Evolutionary conservation across 2,797 vertebrate species (phyloP).

Genomic region (Helicolenus hilgendorfi): DNA sequence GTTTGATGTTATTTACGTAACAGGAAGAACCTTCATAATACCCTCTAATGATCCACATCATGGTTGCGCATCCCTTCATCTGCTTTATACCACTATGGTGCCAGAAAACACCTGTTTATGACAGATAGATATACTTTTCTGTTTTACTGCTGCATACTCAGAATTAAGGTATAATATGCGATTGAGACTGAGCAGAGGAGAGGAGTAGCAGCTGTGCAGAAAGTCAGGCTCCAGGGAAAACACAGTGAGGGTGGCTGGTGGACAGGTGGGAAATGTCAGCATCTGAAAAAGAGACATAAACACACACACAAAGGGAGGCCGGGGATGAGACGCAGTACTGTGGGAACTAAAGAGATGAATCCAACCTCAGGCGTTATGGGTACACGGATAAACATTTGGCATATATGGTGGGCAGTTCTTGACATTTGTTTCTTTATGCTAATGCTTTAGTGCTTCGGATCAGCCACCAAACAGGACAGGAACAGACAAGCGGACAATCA

Average conservation of each 20-base stretch:
- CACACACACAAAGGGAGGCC: slow-evolving; percentile 39
- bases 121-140: neutral
- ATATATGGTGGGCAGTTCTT: neutral
- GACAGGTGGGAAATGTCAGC: slow-evolving; percentile 77
- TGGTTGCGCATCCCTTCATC: neutral
- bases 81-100: neutral
- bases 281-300: slow-evolving; percentile 62
- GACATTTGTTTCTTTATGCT: neutral
- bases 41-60: neutral
- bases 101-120: neutral
- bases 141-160: neutral
- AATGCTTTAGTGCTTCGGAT: neutral
- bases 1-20: neutral
- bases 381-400: slow-evolving; percentile 6
- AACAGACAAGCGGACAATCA: neutral
- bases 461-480: neutral
- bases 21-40: neutral
- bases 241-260: slow-evolving; percentile 39
- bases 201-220: slow-evolving; percentile 50
- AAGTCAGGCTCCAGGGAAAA: slow-evolving; percentile 41
- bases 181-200: slow-evolving; percentile 25
- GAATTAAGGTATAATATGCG: slow-evolving; percentile 16
- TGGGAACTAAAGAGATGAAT: slow-evolving; percentile 39
- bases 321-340: slow-evolving; percentile 16
- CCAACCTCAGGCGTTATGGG: neutral